phyloP scores from a whole-genome alignment of 2,888 invertebrate species.

The Timema podura region DNA sequence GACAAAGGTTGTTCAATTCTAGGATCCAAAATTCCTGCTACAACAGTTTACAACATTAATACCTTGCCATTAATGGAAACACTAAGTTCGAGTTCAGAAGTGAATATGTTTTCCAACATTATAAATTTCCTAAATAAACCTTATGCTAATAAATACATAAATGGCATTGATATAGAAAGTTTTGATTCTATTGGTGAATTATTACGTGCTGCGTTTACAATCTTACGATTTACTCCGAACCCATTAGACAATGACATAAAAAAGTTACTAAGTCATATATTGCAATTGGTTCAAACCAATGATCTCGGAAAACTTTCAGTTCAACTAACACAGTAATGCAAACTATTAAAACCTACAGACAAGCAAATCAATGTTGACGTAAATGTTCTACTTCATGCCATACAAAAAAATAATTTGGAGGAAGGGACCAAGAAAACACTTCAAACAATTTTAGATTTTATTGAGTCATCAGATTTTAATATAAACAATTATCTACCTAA shows the following conservation, averaged over 20 bases:
- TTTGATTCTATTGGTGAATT: slow-evolving; percentile 14
- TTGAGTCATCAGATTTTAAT: slow-evolving; percentile 7
- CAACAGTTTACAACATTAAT: slow-evolving; percentile 16
- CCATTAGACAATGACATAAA: background rate
- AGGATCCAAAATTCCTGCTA: slow-evolving; percentile 5
- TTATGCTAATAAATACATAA: slow-evolving; percentile 13
- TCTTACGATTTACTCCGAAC: slow-evolving; percentile 17
- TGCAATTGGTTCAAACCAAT: background rate
- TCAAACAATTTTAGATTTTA: background rate
- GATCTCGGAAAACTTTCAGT: slow-evolving; percentile 8
- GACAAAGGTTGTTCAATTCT: slow-evolving; percentile 10
- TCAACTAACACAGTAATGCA: slow-evolving; percentile 3
- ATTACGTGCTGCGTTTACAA: slow-evolving; percentile 13
- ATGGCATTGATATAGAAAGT: slow-evolving; percentile 15
- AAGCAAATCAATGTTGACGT: background rate
- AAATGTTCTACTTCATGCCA: background rate
- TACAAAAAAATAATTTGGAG: background rate
- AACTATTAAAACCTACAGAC: background rate
- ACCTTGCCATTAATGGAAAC: slow-evolving; percentile 15
- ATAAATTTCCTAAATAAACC: slow-evolving; percentile 15
- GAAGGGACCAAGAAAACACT: slow-evolving; percentile 1
- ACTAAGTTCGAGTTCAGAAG: background rate
- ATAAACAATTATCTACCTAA: slow-evolving; percentile 13
- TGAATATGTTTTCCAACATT: background rate
- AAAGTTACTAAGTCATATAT: background rate